Base-by-base conservation (phyloP, 2,888 invertebrate species). In the Trichacis sp. region DNA sequence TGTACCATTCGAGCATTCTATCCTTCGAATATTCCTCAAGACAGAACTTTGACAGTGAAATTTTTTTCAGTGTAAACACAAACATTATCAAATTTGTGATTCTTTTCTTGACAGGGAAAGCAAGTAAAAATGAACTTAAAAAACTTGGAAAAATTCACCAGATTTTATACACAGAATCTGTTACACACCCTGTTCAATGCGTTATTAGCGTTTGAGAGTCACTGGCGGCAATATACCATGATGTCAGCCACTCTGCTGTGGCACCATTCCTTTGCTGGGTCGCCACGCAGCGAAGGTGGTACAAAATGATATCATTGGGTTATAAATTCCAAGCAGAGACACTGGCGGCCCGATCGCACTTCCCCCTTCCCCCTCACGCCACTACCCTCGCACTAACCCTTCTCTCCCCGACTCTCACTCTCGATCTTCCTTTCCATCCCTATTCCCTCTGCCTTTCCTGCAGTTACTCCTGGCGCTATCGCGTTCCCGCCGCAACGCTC, bases 361-460 rank as follows among this genome's bases (percentile, higher is more conserved):
- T 17, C 5, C 69, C 61, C 69, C 65, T 68, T 63, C 61, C n/a
- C n/a, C n/a, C n/a, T 70, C 58, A 64, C 57, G 54, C 59, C 54
- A 60, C 60, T 69, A 24, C 24, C 24, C 24, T 24, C 24, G 4
- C 8, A 24, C 40, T 40, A 15, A 64, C 60, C 69, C 63, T 61
- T 64, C 63, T 58, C 61, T 58, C 45, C 57, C 59, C 57, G 59
- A 46, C 72, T 72, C 76, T 88, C 88, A 88, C 88, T 87, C 87
- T 87, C 86, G 85, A 85, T 87, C 86, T 85, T 85, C 88, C 88
- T 88, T 88, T 88, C 78, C 72, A 83, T 85, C 81, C 64, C 73
- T 70, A 70, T 68, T 85, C 81, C 64, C 73, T 70, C 71, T 68
- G 59, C 82, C 81, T 81, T 80, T 81, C 84, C 80, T 82, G n/a